These are phyloP conservation scores for Andrena cerasifolii DNA, from an alignment of 1,140 invertebrate genomes.

Conservation along the genomic window DNA sequence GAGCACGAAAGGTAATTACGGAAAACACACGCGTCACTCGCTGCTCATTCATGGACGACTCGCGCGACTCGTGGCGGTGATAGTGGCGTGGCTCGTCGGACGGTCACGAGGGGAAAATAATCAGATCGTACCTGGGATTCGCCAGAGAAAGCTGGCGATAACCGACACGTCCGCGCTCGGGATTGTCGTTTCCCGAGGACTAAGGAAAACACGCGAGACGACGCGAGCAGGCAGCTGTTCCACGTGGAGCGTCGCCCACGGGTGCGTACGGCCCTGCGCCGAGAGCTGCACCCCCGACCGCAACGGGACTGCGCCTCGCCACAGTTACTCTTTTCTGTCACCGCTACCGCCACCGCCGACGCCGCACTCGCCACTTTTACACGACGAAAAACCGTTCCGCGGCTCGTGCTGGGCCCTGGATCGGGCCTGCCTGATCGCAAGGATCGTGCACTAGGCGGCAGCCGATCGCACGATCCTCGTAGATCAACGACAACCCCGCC, in stretches of 20 bases:
- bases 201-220: conserved; percentile 23
- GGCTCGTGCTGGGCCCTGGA: conserved; percentile 15
- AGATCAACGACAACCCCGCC: neutral
- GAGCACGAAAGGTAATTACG: conserved; percentile 34
- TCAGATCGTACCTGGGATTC: too few species aligned
- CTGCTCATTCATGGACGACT: conserved; percentile 46
- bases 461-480: neutral
- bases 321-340: conserved; percentile 70
- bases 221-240: conserved; percentile 33
- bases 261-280: conserved; percentile 66
- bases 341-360: conserved; percentile 41
- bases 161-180: neutral
- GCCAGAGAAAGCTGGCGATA: too few species aligned
- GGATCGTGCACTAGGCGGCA: neutral
- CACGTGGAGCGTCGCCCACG: conserved; percentile 54
- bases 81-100: conserved; percentile 11
- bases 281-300: conserved; percentile 67
- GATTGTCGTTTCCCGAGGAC: conserved; percentile 14
- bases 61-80: conserved; percentile 5
- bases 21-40: conserved; percentile 45
- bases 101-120: conserved; percentile 16
- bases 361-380: conserved; percentile 49
- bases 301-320: conserved; percentile 69
- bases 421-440: neutral
- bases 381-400: conserved; percentile 50